Base-by-base conservation (phyloP, 2,113 vertebrate genomes). In the Piliocolobus tephrosceles region DNA sequence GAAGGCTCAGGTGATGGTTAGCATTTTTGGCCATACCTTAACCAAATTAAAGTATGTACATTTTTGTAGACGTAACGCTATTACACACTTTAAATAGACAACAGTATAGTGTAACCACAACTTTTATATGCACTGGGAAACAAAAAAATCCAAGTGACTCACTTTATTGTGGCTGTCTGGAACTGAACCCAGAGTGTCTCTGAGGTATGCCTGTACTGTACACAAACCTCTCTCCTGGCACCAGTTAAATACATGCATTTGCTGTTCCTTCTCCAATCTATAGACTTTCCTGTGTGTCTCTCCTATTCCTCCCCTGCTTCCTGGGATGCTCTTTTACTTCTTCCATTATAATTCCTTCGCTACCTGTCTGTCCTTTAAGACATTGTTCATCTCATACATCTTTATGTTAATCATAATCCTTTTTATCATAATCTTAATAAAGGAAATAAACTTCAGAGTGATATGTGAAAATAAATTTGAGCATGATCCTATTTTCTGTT, bases 361-460 rank as follows among this genome's bases (percentile, higher is more conserved):
- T 66, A 8, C 25, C 40, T 96, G 10, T 72, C 66, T 81, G 68
- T 43, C 38, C 87, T 93, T 83, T 70, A 75, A 82, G 85, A 95
- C 8, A 57, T 75, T 73, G 30, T 18, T 91, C 45, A 32, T 52
- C 64, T 83, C 47, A 43, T 32, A 52, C 43, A 72, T 23, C 43
- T 64, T 93, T 80, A 45, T 30, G 8, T 40, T 68, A 52, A 47
- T 86, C 70, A 57, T n/a, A 52, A 73, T 91, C 23, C 79, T 10
- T 85, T 82, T 73, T 13, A 25, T 25, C 68, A 66, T 43, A 47
- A 68, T 92, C 25, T 80, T 16, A 78, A 20, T 87, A 16, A 84
- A 95, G 72, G 58, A 93, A 90, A 88, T 81, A 40, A 82, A 93
- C 38, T 93, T 93, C 55, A 94, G 68, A 97, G 58, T 50, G 17